These are phyloP conservation scores for Uloborus diversus DNA, from an alignment of 1,140 invertebrate genomes.

Conservation along the genomic window DNA sequence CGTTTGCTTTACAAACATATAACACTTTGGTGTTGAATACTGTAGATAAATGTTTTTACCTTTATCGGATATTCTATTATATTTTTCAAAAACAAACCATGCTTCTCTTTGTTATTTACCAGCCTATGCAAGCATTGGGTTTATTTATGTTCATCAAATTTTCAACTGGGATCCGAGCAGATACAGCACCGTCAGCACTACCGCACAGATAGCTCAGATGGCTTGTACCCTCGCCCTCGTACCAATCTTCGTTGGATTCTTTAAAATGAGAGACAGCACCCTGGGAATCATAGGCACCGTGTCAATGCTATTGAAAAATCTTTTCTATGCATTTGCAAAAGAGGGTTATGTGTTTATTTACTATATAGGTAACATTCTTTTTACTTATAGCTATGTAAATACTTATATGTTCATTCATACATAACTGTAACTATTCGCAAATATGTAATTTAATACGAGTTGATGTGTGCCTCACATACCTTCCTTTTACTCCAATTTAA, in stretches of 20 bases:
- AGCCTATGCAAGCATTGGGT: conserved; percentile 18
- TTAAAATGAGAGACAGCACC: conserved; percentile 1
- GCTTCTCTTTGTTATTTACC: not conserved
- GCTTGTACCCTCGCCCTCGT: not conserved
- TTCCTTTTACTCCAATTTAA: no score
- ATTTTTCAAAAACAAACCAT: not conserved
- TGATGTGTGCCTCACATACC: no score
- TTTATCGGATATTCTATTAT: not conserved
- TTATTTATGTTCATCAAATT: conserved; percentile 19
- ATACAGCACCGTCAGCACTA: conserved; percentile 8
- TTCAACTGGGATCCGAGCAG: conserved; percentile 27
- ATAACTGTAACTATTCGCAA: no score
- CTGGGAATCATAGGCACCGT: not conserved
- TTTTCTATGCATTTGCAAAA: not conserved
- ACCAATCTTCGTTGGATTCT: not conserved
- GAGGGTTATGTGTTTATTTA: not conserved
- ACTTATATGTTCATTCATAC: no score
- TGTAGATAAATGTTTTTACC: no score
- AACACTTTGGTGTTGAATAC: no score
- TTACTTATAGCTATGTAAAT: no score
- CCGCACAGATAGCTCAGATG: not conserved
- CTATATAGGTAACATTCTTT: conserved; percentile 33
- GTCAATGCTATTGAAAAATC: conserved; percentile 11
- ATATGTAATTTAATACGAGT: no score
- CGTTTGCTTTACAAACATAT: no score